A percentile compares a stretch with the other conserved stretches of the same genome.
Conservation (phyloP, 30 jellyfish, hydroid and myxozoan species). For the Mastigias papua region DNA sequence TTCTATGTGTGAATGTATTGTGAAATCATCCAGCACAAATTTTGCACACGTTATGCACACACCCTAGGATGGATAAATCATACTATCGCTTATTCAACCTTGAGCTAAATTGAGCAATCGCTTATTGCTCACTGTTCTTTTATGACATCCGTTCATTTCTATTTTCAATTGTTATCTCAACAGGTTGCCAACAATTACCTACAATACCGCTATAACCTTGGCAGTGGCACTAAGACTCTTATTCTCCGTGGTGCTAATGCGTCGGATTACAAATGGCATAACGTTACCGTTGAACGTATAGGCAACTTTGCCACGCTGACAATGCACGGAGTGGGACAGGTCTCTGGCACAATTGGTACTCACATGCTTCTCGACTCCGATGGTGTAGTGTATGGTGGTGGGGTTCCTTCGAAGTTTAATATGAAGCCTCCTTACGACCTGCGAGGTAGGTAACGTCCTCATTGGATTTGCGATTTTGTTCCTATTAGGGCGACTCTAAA, state of each 20-base stretch:
- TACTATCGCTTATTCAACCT: too few relatives aligned
- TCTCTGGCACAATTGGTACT: conserved; percentile 84
- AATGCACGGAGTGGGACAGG: conserved; percentile 78
- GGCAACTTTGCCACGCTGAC: conserved; percentile 90
- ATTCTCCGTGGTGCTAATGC: conserved; percentile 80
- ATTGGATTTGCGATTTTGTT: not conserved
- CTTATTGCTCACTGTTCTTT: too few relatives aligned
- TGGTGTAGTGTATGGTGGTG: conserved; percentile 96
- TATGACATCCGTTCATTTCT: too few relatives aligned
- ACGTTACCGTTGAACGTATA: conserved; percentile 80
- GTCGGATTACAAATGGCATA: conserved; percentile 90
- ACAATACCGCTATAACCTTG: conserved; percentile 91
- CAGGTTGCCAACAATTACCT: conserved; percentile 79
- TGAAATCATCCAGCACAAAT: too few relatives aligned
- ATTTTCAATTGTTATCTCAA: conserved; percentile 1
- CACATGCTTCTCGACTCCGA: conserved; percentile 87
- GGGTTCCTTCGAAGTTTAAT: conserved; percentile 65
- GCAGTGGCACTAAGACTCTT: conserved; percentile 85
- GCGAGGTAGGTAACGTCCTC: conserved; percentile 68
- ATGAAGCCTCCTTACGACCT: conserved; percentile 75
- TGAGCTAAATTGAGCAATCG: too few relatives aligned
- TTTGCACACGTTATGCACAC: too few relatives aligned
- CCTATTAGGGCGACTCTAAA: too few relatives aligned
- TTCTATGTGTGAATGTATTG: too few relatives aligned
- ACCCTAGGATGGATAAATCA: too few relatives aligned